Base-by-base conservation (phyloP, 2,797 vertebrate species). In the Lithobates sylvaticus region DNA sequence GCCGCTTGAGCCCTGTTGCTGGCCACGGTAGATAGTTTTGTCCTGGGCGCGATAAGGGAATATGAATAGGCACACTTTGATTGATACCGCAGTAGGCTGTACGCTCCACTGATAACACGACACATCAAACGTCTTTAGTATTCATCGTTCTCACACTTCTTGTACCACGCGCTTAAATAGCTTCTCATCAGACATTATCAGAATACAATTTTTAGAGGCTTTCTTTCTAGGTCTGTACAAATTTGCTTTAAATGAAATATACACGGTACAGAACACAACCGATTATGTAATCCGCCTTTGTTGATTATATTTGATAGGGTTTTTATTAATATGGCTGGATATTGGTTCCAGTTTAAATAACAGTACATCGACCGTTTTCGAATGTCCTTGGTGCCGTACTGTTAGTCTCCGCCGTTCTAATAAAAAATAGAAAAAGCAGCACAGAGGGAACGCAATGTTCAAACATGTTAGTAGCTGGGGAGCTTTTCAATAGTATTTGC, bases 1-100 rank as follows among this genome's bases (percentile, higher is more conserved):
- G 87, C 89, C 89, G 88, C 92, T 94, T 93, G 91, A 90, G 86
- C 91, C 87, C 89, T 90, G 12, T 76, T 70, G 90, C 90, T 79
- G 89, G 91, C 90, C 89, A 83, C 10, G 83, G 89, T 61, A 90
- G 89, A 87, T 81, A 87, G 90, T 92, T 91, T 91, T 84, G 87
- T 89, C 88, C 84, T 90, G 88, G 82, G 84, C 88, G 76, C 84
- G 86, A 90, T 86, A 76, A 88, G 73, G 85, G 82, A 88, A 84
- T 76, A 80, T 85, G 85, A 90, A 91, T 79, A 92, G 76, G 88
- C 88, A 91, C 75, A 64, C 83, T 78, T 42, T 84, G 75, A 84
- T 70, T 65, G 80, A 72, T 82, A 64, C 54, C 86, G 83, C 90
- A 74, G 90, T 71, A 83, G 90, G 86, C 91, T 79, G 74, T 74